Percentiles rank a stretch among this genome's conserved stretches.
These are phyloP conservation scores for Chrysoperla carnea DNA, from an alignment of 1,140 invertebrate species.

Conservation along the genomic window DNA sequence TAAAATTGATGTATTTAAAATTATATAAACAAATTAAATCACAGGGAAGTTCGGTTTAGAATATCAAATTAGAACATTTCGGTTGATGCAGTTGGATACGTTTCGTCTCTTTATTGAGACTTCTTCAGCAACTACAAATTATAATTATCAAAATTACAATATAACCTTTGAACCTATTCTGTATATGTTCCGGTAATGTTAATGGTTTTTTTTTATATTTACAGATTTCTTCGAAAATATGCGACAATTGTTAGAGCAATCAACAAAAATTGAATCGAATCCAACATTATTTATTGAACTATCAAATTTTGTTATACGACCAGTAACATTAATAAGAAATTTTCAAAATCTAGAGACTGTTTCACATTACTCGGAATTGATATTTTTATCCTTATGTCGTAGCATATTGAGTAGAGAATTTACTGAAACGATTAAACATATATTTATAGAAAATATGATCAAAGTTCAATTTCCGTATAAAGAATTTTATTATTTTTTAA, in stretches of 20 bases:
- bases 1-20: too few species aligned
- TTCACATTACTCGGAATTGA: constrained; percentile 6
- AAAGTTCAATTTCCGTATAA: constrained; percentile 27
- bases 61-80: too few species aligned
- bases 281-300: background rate
- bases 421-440: constrained; percentile 23
- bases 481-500: constrained; percentile 26
- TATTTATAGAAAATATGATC: constrained; percentile 28
- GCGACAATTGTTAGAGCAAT: constrained; percentile 42
- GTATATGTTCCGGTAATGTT: too few species aligned
- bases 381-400: constrained; percentile 17
- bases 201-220: too few species aligned
- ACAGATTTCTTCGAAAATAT: constrained; percentile 57
- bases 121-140: too few species aligned
- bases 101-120: too few species aligned
- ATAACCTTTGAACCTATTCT: too few species aligned
- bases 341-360: background rate
- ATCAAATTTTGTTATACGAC: background rate
- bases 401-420: constrained; percentile 22
- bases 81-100: too few species aligned
- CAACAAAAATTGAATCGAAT: background rate
- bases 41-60: too few species aligned
- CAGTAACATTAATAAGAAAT: background rate
- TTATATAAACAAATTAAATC: too few species aligned
- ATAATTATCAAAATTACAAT: too few species aligned